Percentiles rank a stretch among this genome's conserved stretches.
Conservation (phyloP, 2,113 vertebrate genomes). For the Brachyhypopomus occidentalis region DNA sequence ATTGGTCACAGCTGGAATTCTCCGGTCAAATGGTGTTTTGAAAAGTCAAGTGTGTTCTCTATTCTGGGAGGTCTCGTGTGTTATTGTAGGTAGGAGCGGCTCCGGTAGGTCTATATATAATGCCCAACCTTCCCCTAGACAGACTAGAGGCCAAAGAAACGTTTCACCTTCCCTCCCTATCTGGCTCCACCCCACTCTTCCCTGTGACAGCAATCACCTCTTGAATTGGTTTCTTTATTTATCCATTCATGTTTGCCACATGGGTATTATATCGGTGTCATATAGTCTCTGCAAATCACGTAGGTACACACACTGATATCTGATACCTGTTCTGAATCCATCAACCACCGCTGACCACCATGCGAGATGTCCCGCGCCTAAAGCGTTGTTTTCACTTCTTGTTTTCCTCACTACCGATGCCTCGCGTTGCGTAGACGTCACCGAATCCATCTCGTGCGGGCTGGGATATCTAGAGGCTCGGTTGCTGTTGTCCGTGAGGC, state of each 20-base stretch:
- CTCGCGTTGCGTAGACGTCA: constrained; percentile 21
- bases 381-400: constrained; percentile 33
- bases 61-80: constrained; percentile 46
- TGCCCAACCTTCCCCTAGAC: constrained; percentile 8
- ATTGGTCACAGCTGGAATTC: constrained; percentile 62
- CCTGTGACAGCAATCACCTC: background rate
- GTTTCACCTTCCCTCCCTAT: background rate
- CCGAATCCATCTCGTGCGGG: background rate
- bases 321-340: background rate
- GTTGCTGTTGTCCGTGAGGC: constrained; percentile 49
- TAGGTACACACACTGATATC: no score
- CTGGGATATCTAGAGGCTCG: background rate
- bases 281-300: background rate
- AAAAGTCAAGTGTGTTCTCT: constrained; percentile 45
- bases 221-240: background rate
- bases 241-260: background rate
- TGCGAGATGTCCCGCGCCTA: background rate
- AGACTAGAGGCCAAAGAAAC: background rate
- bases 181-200: background rate
- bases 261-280: background rate
- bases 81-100: constrained; percentile 33
- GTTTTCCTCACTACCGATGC: constrained; percentile 23
- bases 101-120: background rate
- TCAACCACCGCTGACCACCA: background rate
- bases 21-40: constrained; percentile 54